phyloP scores from a whole-genome alignment of 2,888 invertebrate genomes.

The Plagiodera versicolora region DNA sequence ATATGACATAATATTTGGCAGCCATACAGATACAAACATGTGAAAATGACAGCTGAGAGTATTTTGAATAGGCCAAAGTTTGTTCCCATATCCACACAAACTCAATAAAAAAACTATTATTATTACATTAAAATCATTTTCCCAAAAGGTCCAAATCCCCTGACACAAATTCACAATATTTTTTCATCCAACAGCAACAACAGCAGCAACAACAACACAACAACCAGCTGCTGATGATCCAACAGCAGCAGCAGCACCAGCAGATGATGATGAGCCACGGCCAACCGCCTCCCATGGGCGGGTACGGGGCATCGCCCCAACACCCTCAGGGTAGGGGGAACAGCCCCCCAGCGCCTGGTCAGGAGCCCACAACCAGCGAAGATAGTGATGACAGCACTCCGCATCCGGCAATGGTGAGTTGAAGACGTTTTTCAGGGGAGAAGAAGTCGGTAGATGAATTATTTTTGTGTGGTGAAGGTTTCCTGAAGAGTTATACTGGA shows the following conservation, averaged over 20 bases:
- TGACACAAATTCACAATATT: background rate
- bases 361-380: slow-evolving; percentile 77
- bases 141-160: no score
- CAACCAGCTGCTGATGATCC: slow-evolving; percentile 49
- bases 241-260: slow-evolving; percentile 51
- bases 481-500: no score
- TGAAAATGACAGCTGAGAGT: no score
- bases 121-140: no score
- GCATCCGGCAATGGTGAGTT: slow-evolving; percentile 64
- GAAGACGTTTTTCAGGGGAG: background rate
- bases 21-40: no score
- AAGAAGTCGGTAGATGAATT: no score
- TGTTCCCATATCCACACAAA: no score
- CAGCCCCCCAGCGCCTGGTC: slow-evolving; percentile 58
- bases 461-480: no score
- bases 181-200: slow-evolving; percentile 12
- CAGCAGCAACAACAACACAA: slow-evolving; percentile 48
- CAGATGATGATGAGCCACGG: slow-evolving; percentile 55
- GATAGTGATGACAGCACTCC: slow-evolving; percentile 84
- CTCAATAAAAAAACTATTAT: no score
- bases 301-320: slow-evolving; percentile 60
- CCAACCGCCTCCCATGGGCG: slow-evolving; percentile 54
- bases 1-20: no score
- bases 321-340: slow-evolving; percentile 64
- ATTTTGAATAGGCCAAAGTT: no score